Conservation (phyloP, 2,888 invertebrate genomes). For the Taphrorychus bicolor region DNA sequence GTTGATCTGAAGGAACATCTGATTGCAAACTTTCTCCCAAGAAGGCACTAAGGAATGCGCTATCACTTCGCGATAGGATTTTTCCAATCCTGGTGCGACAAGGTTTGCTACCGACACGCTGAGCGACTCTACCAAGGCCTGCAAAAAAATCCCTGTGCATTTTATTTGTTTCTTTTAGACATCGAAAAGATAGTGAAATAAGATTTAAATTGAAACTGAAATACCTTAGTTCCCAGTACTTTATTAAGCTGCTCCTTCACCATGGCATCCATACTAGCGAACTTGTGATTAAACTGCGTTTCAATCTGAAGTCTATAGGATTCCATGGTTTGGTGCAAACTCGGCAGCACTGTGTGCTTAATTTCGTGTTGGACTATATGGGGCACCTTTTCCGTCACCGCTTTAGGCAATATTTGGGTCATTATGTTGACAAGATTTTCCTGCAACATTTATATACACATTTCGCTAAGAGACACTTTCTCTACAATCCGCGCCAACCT, state of each 20-base stretch:
- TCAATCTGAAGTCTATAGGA: slow-evolving; percentile 77
- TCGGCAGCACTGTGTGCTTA: slow-evolving; percentile 64
- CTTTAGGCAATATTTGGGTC: slow-evolving; percentile 60
- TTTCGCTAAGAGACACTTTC: too few species aligned
- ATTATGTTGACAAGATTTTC: slow-evolving; percentile 63
- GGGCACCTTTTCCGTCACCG: slow-evolving; percentile 63
- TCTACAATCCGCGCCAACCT: slow-evolving; percentile 45
- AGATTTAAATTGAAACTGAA: slow-evolving; percentile 2
- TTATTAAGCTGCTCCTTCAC: slow-evolving; percentile 83
- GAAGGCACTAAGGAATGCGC: slow-evolving; percentile 79
- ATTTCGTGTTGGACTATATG: slow-evolving; percentile 66
- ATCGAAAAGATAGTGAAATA: too few species aligned
- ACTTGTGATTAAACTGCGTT: slow-evolving; percentile 74
- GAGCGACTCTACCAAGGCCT: slow-evolving; percentile 79
- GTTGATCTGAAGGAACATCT: slow-evolving; percentile 89
- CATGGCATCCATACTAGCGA: slow-evolving; percentile 74
- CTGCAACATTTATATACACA: slow-evolving; percentile 10
- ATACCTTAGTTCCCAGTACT: slow-evolving; percentile 79
- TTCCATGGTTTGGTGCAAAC: slow-evolving; percentile 74
- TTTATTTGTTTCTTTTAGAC: too few species aligned
- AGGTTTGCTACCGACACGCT: slow-evolving; percentile 72
- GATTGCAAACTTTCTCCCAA: slow-evolving; percentile 85
- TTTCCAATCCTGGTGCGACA: slow-evolving; percentile 76
- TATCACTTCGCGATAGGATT: slow-evolving; percentile 80
- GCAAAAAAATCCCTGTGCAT: slow-evolving; percentile 27